These are phyloP conservation scores for Anser brachyrhynchus DNA, from an alignment of 2,113 vertebrate genomes.

Conservation along the genomic window DNA sequence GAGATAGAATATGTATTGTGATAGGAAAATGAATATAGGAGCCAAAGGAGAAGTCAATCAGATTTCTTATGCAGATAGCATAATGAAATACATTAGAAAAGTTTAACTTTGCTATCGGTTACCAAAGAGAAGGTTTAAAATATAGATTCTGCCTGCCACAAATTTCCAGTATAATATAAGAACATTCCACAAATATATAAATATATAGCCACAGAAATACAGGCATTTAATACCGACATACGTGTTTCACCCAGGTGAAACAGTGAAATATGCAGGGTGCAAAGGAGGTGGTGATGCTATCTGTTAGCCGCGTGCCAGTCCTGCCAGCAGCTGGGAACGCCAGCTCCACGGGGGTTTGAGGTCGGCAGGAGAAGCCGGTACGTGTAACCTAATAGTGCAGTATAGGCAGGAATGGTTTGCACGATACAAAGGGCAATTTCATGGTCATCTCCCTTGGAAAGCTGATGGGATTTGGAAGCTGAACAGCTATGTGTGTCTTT, in stretches of 20 bases:
- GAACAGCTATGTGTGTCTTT: not conserved
- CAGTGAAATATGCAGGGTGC: not conserved
- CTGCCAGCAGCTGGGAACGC: conserved; percentile 24
- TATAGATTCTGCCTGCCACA: not conserved
- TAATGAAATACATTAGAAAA: not conserved
- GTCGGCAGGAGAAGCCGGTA: not conserved
- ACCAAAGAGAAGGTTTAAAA: not conserved
- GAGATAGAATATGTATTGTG: not conserved
- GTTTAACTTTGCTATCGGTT: not conserved
- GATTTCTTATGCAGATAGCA: not conserved
- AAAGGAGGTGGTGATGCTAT: conserved; percentile 18
- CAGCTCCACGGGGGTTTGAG: not conserved
- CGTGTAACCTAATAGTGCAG: conserved; percentile 7
- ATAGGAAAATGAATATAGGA: not conserved
- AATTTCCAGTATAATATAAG: not conserved
- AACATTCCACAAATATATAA: not conserved
- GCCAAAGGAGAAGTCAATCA: not conserved
- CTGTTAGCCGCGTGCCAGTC: not conserved
- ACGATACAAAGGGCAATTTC: conserved; percentile 48
- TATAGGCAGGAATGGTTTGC: conserved; percentile 6
- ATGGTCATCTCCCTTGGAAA: conserved; percentile 27
- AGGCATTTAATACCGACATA: conserved; percentile 3
- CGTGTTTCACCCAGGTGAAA: not conserved
- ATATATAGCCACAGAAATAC: not conserved
- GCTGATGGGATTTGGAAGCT: not conserved